phyloP scores from a whole-genome alignment of 2,797 vertebrate genomes.

The Phylloscopus collybita region DNA sequence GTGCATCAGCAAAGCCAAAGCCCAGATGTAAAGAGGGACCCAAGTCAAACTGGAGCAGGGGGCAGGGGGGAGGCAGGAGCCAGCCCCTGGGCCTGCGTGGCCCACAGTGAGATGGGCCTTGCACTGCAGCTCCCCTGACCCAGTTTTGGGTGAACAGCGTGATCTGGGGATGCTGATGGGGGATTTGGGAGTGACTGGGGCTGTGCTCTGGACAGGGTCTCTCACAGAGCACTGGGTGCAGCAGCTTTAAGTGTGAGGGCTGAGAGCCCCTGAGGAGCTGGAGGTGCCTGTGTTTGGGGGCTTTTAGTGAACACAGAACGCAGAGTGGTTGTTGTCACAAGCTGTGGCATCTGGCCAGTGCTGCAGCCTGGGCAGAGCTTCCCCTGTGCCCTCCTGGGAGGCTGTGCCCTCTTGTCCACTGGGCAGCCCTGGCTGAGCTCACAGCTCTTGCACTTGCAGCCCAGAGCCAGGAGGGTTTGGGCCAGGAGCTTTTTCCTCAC shows the following conservation, averaged over 20 bases:
- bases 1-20: neutral
- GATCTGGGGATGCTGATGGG: neutral
- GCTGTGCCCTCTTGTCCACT: neutral
- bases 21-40: neutral
- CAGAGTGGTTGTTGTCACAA: neutral
- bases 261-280: neutral
- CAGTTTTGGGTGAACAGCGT: neutral
- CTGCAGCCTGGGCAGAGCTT: neutral
- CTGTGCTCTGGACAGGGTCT: neutral
- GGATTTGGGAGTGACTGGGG: neutral
- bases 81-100: neutral
- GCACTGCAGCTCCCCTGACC: neutral
- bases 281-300: neutral
- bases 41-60: accelerated
- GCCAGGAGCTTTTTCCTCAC: neutral
- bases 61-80: neutral
- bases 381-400: neutral
- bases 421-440: neutral
- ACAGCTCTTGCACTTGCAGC: neutral
- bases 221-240: neutral
- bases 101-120: neutral
- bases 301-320: neutral
- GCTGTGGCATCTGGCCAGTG: neutral
- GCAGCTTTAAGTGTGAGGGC: neutral
- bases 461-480: neutral